Evolutionary conservation across 92 coral and sea anemone genomes (phyloP), one percentile per base, ranked within the genome.

Genomic region (Micromussa lordhowensis): DNA sequence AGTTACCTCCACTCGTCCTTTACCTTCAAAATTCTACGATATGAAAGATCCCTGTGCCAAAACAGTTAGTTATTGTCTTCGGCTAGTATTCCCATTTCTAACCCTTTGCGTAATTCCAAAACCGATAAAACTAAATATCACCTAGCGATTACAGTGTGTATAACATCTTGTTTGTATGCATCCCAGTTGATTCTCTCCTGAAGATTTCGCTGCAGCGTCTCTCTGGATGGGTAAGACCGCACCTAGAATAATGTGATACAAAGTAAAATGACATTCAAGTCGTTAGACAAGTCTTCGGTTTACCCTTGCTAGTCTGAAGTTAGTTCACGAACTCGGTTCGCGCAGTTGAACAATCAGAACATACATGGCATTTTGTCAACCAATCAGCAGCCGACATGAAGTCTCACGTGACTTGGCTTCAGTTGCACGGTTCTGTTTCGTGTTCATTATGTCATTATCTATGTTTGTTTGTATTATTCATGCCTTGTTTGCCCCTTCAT

Each of bases 181-280:
- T 95, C 95, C 99, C 99, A 97, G 91, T 95, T 95, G 40, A 91
- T 94, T 89, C 91, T 93, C 73, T 97, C 95, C 71, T 97, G 99
- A 22, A 97, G 95, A 61, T 93, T 97, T 86, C 92, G 88, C 86
- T 96, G 99, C 32, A 96, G 96, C 28, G 92, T 90, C 75, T 91
- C 93, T 80, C 88, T 90, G 31, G 98, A 87, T 5, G 98, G 96
- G 64, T 97, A 97, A 14, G 99, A 96, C 28, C 94, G 92, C 48
- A 97, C 97, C 99, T 95, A 89, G 10, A 54, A 75, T 24, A 26
- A 66, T 10, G 29, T 9, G 71, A 28, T 28, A 66, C 34, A 2
- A 19, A 10, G 71, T 10, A 1, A 66, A 0, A 31, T 28, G 32
- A 32, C 29, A 66, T 28, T 66, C 32, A 66, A 14, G 16, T 28